Conservation (phyloP, 2,888 invertebrate genomes). For the Tinea trinotella region DNA sequence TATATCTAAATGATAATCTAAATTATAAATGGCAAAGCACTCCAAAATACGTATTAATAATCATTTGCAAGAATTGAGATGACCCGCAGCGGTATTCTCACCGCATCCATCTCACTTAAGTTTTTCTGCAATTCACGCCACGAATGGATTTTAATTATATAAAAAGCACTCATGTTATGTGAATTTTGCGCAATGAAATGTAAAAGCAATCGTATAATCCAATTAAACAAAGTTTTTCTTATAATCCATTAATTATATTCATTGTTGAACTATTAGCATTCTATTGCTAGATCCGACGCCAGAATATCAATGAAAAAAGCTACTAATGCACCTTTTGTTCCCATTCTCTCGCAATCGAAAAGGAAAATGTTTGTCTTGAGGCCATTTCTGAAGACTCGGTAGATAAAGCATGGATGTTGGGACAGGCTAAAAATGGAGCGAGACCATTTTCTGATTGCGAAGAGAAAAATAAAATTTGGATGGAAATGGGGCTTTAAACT, state of each 20-base stretch:
- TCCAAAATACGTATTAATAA: neutral
- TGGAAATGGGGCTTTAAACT: conserved; percentile 14
- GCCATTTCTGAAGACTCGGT: conserved; percentile 19
- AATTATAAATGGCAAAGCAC: too few relatives aligned
- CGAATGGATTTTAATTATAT: neutral
- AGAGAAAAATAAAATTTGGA: conserved; percentile 15
- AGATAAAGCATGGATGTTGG: conserved; percentile 20
- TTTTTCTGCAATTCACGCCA: conserved; percentile 1
- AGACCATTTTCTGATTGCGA: conserved; percentile 16
- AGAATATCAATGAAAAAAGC: conserved; percentile 12
- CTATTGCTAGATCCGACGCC: conserved; percentile 2
- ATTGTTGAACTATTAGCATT: neutral
- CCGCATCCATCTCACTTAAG: conserved; percentile 10
- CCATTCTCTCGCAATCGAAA: conserved; percentile 4
- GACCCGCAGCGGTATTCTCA: neutral
- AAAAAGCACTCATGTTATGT: neutral
- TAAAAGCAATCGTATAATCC: neutral
- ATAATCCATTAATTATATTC: neutral
- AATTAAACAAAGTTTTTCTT: neutral
- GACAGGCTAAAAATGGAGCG: conserved; percentile 17
- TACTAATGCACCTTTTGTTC: conserved; percentile 21
- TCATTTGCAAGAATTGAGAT: neutral
- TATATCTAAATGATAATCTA: too few relatives aligned
- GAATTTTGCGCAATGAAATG: neutral
- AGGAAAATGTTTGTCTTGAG: conserved; percentile 20